Conservation (phyloP, 2,113 vertebrate genomes). For the Capreolus pygargus region DNA sequence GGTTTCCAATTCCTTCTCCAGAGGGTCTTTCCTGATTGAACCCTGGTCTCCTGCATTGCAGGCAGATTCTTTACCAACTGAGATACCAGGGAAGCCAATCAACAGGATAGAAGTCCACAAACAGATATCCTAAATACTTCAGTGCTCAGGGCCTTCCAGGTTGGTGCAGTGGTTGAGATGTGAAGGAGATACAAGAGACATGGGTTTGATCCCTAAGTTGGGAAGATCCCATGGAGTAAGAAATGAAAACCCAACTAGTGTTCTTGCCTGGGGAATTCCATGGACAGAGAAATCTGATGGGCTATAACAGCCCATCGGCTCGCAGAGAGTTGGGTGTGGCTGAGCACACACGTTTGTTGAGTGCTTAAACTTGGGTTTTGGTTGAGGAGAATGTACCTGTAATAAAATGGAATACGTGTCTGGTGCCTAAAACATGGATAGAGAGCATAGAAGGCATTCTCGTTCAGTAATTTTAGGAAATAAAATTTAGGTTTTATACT, state of each 20-base stretch:
- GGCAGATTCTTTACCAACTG: neutral
- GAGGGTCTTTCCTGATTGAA: neutral
- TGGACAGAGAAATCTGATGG: neutral
- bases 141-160: neutral
- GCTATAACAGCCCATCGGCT: neutral
- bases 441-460: neutral
- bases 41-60: neutral
- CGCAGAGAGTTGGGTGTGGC: accelerated
- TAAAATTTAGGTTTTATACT: neutral
- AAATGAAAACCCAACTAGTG: neutral
- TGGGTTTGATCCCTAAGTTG: neutral
- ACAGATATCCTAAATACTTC: neutral
- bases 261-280: neutral
- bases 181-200: neutral
- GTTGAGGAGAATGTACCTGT: neutral
- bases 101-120: neutral
- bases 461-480: neutral
- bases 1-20: neutral
- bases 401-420: neutral
- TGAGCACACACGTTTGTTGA: neutral
- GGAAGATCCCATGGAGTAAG: neutral
- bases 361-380: neutral
- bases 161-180: neutral
- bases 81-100: neutral
- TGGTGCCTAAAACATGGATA: neutral